Conservation (phyloP, 2,888 invertebrate genomes). For the Myopa testacea region DNA sequence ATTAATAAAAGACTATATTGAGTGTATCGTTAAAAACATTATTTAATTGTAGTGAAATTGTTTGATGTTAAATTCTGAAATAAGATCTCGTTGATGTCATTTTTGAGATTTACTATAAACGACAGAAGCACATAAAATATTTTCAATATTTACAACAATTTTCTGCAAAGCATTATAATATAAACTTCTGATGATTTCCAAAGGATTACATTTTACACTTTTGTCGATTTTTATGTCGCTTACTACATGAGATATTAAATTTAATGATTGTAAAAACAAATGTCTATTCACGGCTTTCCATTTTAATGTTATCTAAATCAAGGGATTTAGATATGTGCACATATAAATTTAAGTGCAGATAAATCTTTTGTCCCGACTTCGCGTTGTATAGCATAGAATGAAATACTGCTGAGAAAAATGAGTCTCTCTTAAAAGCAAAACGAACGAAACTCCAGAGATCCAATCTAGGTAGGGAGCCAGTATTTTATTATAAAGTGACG, state of each 20-base stretch:
- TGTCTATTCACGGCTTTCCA: constrained; percentile 24
- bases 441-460: not conserved
- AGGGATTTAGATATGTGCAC: constrained; percentile 4
- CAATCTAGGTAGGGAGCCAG: not conserved
- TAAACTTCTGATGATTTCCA: not conserved
- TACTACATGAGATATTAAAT: not conserved
- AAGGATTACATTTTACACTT: not conserved
- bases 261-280: constrained; percentile 33
- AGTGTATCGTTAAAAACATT: too few species aligned
- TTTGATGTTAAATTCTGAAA: too few species aligned
- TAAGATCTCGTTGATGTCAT: too few species aligned
- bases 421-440: not conserved
- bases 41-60: too few species aligned
- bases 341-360: constrained; percentile 33
- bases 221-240: not conserved
- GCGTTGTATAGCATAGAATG: constrained; percentile 15
- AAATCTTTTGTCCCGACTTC: constrained; percentile 25
- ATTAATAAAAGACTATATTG: too few species aligned
- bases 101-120: too few species aligned
- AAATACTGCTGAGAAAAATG: constrained; percentile 33
- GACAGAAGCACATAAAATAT: too few species aligned
- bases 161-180: too few species aligned
- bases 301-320: constrained; percentile 30
- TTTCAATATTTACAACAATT: too few species aligned
- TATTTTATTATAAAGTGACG: constrained; percentile 16